These are phyloP conservation scores for Phenganax subtilis DNA, from an alignment of 92 coral and sea anemone genomes.

Conservation along the genomic window DNA sequence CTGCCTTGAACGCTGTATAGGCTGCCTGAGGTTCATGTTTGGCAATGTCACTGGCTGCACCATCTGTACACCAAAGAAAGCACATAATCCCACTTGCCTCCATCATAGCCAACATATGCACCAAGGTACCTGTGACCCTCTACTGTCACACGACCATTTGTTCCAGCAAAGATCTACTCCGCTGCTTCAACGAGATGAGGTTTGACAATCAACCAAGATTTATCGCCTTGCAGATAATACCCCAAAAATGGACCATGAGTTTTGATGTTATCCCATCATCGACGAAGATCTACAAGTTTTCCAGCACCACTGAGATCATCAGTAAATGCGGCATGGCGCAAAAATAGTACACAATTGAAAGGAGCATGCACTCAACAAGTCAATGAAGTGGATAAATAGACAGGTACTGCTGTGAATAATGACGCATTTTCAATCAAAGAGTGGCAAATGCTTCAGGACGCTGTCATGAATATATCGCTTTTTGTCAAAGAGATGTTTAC, in stretches of 20 bases:
- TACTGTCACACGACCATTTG: conserved; percentile 26
- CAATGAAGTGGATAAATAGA: background rate
- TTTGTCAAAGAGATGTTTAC: background rate
- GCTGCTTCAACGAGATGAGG: conserved; percentile 29
- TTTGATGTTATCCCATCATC: conserved; percentile 49
- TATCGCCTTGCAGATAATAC: conserved; percentile 38
- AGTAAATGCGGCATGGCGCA: conserved; percentile 32
- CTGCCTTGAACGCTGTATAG: conserved; percentile 38
- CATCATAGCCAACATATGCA: conserved; percentile 38
- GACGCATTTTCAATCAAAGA: background rate
- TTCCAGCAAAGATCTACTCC: conserved; percentile 14
- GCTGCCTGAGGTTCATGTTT: conserved; percentile 43
- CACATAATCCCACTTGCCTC: conserved; percentile 25
- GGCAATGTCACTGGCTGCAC: conserved; percentile 48
- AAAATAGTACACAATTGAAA: background rate
- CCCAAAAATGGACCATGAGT: conserved; percentile 39
- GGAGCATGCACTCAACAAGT: background rate
- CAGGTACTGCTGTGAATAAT: background rate
- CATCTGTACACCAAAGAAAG: conserved; percentile 29
- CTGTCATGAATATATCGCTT: background rate
- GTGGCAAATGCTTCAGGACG: too few species aligned
- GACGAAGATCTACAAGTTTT: conserved; percentile 7
- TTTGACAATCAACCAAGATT: conserved; percentile 43
- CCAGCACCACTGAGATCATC: conserved; percentile 24
- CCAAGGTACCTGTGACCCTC: conserved; percentile 42